Evolutionary conservation across 2,888 invertebrate genomes (phyloP).

Genomic region (Tenthredo notha): DNA sequence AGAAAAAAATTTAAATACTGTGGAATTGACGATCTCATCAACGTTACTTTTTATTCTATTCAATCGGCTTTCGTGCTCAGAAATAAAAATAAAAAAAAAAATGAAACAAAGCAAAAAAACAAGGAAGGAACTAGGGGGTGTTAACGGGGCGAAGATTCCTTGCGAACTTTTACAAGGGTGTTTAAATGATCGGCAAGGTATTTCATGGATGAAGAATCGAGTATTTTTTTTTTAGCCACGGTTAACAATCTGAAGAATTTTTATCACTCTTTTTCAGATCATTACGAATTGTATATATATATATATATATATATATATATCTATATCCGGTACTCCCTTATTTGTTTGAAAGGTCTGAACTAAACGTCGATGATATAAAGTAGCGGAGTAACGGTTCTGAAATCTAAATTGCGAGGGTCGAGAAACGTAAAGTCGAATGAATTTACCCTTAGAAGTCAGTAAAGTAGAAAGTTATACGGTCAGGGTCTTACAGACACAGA

Average conservation of each 20-base stretch:
- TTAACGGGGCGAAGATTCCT: not conserved
- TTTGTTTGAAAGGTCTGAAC: not conserved
- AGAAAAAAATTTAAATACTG: slow-evolving; percentile 13
- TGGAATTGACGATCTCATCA: slow-evolving; percentile 37
- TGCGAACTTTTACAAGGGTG: not conserved
- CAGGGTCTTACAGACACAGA: not conserved
- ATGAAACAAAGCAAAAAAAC: too few relatives aligned
- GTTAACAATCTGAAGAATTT: not conserved
- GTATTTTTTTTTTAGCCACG: not conserved
- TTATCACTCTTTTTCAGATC: not conserved
- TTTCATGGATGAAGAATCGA: slow-evolving; percentile 3
- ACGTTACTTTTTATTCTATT: not conserved
- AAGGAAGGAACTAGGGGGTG: not conserved
- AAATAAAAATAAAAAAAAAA: too few relatives aligned
- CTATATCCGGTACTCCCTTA: too few relatives aligned
- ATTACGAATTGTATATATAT: not conserved
- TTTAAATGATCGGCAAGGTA: not conserved
- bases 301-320: too few relatives aligned
- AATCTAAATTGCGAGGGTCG: not conserved
- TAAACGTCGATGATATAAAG: not conserved
- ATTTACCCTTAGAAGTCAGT: not conserved
- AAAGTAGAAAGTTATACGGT: slow-evolving; percentile 2
- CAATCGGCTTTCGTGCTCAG: not conserved
- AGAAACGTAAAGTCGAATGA: not conserved
- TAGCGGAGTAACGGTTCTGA: not conserved